Conservation (phyloP, 2,113 vertebrate species). For the Empidonax alnorum region DNA sequence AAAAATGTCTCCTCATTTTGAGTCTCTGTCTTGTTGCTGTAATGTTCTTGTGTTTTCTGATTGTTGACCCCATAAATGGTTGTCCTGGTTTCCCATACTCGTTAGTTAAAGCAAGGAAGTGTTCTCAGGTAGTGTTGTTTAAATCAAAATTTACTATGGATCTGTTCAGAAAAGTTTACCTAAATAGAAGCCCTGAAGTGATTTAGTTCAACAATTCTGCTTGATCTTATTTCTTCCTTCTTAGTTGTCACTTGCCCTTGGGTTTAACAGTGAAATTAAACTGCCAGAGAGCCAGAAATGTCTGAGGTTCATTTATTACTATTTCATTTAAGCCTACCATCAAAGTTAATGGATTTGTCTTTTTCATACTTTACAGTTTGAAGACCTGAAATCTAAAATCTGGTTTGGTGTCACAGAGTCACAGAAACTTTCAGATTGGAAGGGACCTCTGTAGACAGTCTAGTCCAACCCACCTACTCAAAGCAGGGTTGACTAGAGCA, state of each 20-base stretch:
- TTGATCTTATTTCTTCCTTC: neutral
- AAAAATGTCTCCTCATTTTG: neutral
- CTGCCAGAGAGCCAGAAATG: neutral
- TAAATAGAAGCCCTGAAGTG: neutral
- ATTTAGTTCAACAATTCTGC: neutral
- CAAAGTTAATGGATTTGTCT: neutral
- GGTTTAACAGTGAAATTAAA: neutral
- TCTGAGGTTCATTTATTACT: neutral
- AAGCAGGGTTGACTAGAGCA: neutral
- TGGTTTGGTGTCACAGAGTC: neutral
- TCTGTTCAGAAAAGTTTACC: neutral
- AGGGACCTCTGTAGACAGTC: neutral
- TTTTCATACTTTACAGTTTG: neutral
- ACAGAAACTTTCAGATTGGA: neutral
- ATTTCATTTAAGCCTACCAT: neutral
- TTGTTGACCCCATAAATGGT: neutral
- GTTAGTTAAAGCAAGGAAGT: neutral
- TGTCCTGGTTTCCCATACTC: neutral
- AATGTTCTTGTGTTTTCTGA: neutral
- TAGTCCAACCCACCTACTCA: neutral
- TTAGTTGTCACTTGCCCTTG: neutral
- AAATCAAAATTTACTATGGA: neutral
- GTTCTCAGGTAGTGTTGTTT: neutral
- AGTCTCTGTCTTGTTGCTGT: neutral
- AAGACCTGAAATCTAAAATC: neutral